phyloP scores from a whole-genome alignment of 2,797 vertebrate species.

The Molossus molossus region DNA sequence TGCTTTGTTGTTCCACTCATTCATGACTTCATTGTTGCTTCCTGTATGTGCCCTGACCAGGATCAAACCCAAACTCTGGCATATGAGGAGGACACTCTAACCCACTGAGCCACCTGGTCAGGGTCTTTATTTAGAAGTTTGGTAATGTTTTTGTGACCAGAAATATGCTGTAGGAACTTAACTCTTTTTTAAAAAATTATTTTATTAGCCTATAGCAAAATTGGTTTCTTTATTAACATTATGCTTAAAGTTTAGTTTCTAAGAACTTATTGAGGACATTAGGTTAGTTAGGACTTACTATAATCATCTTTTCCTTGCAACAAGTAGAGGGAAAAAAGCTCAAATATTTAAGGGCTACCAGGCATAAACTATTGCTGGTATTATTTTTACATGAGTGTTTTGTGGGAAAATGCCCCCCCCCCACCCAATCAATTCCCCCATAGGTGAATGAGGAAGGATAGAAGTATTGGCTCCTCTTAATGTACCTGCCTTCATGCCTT shows the following conservation, averaged over 20 bases:
- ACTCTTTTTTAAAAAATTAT: not conserved
- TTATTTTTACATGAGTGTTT: not conserved
- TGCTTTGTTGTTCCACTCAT: not conserved
- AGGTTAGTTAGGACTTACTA: not conserved
- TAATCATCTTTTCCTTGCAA: not conserved
- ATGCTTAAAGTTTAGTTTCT: not conserved
- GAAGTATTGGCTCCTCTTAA: not conserved
- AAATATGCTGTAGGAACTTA: not conserved
- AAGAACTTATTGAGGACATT: not conserved
- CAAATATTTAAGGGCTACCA: not conserved
- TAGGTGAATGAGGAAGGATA: not conserved
- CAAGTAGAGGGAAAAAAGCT: not conserved
- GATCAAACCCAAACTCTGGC: not conserved
- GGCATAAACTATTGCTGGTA: not conserved
- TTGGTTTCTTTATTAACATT: not conserved
- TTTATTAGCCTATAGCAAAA: not conserved
- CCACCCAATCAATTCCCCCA: not conserved
- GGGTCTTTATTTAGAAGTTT: not conserved
- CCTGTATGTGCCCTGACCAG: not conserved
- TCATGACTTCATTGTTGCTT: not conserved
- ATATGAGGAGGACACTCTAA: not conserved
- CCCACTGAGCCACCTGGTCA: not conserved
- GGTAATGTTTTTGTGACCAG: not conserved
- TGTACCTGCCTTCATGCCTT: not conserved
- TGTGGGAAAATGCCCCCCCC: not conserved